A percentile compares a stretch with the other conserved stretches of the same genome.
Evolutionary conservation across 2,888 invertebrate species (phyloP).

Genomic region (Neocrepidodera transversa): DNA sequence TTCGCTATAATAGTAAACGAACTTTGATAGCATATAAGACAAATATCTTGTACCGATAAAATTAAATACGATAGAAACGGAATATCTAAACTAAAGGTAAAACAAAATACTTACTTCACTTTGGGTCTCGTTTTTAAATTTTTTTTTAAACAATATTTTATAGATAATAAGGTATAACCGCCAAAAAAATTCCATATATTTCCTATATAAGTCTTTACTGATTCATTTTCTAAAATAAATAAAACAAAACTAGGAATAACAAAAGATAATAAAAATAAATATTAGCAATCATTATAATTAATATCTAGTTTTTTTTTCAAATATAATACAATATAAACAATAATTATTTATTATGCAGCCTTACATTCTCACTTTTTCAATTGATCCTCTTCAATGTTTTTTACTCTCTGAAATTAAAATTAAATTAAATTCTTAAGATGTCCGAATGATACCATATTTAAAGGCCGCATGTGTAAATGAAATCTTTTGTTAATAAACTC

Average conservation of each 20-base stretch:
- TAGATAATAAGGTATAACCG: too few relatives aligned
- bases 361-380: slow-evolving; percentile 55
- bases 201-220: slow-evolving; percentile 43
- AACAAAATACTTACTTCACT: too few relatives aligned
- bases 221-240: slow-evolving; percentile 45
- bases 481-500: too few relatives aligned
- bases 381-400: slow-evolving; percentile 48
- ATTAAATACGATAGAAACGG: too few relatives aligned
- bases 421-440: slow-evolving; percentile 15
- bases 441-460: too few relatives aligned
- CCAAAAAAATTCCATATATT: slow-evolving; percentile 12
- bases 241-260: slow-evolving; percentile 48
- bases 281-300: slow-evolving; percentile 47
- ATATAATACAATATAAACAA: slow-evolving; percentile 59
- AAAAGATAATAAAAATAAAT: slow-evolving; percentile 49
- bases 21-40: too few relatives aligned
- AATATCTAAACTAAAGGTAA: too few relatives aligned
- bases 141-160: too few relatives aligned
- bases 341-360: slow-evolving; percentile 56
- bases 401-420: slow-evolving; percentile 51
- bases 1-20: too few relatives aligned
- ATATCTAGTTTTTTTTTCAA: slow-evolving; percentile 48
- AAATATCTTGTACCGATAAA: too few relatives aligned
- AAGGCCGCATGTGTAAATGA: too few relatives aligned
- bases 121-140: too few relatives aligned